Evolutionary conservation across 2,888 invertebrate genomes (phyloP), one percentile per base, ranked within the genome.

Genomic region (Pyrrhia umbra): DNA sequence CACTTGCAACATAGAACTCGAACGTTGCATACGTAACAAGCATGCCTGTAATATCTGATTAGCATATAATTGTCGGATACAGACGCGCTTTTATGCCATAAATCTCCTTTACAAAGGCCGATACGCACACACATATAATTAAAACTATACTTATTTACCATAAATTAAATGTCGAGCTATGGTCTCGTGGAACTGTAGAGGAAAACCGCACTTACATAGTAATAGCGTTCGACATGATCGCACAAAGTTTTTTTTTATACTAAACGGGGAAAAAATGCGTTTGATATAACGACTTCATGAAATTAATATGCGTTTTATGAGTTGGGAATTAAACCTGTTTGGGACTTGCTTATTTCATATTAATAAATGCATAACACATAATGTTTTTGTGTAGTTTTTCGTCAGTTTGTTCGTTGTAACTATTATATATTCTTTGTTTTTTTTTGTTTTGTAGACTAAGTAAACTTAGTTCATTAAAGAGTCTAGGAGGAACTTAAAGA

Each of bases 41-140:
- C 68, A 34, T 66, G 72, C 61, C 64, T 21, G 63, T 62, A 66
- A 66, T 72, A 74, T 66, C 79, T 79, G 81, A 91, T 91, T 91
- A 90, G 83, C 91, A 92, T 92, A 91, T 92, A 92, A 93, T 92
- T 90, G 92, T 90, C 85, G 88, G 88, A 84, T 88, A 84, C 86
- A 81, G 82, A 77, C 82, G 85, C 84, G 84, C 85, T 85, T 86
- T 85, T 80, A 75, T 75, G 85, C 84, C 76, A 89, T 92, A 91
- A 93, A 92, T 92, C 90, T 88, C 83, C 67, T 80, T 79, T 82
- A 83, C 85, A 87, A 91, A 88, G 86, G 85, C 86, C 82, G 75
- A 71, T 78, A 78, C 70, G 67, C 68, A 64, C 18, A 57, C 50
- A 58, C 49, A 66, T 51, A 60, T 61, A 64, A 77, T 77, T 77